These are phyloP conservation scores for Ostrea edulis DNA, from an alignment of 1,140 invertebrate species.

Conservation along the genomic window DNA sequence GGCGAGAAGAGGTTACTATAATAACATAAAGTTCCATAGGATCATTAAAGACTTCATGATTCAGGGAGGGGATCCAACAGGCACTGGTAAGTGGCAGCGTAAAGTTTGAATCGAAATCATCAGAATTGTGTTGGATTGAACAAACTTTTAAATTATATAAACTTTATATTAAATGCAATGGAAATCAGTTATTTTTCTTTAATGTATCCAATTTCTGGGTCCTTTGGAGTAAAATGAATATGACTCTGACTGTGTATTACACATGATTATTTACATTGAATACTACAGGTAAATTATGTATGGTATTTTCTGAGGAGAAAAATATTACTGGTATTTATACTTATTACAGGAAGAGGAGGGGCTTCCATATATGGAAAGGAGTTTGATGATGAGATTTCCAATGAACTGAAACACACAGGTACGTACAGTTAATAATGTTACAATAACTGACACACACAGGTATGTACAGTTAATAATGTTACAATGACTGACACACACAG, in stretches of 20 bases:
- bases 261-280: background rate
- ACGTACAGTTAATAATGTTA: constrained; percentile 27
- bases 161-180: no score
- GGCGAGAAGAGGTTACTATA: constrained; percentile 94
- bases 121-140: no score
- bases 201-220: background rate
- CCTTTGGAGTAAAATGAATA: background rate
- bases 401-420: constrained; percentile 96
- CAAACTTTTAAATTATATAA: no score
- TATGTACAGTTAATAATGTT: constrained; percentile 55
- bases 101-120: no score
- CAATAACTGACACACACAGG: constrained; percentile 94
- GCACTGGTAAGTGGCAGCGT: constrained; percentile 82
- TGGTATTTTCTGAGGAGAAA: constrained; percentile 10
- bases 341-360: constrained; percentile 88
- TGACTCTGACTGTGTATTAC: no score
- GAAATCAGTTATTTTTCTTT: background rate
- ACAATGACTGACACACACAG: constrained; percentile 93
- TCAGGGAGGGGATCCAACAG: constrained; percentile 92
- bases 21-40: constrained; percentile 97
- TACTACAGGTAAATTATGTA: background rate
- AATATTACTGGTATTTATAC: background rate
- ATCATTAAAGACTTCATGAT: constrained; percentile 99
- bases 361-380: constrained; percentile 95
- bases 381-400: constrained; percentile 97